These are phyloP conservation scores for Apteryx mantelli DNA, from an alignment of 2,113 vertebrate species.

Conservation along the genomic window DNA sequence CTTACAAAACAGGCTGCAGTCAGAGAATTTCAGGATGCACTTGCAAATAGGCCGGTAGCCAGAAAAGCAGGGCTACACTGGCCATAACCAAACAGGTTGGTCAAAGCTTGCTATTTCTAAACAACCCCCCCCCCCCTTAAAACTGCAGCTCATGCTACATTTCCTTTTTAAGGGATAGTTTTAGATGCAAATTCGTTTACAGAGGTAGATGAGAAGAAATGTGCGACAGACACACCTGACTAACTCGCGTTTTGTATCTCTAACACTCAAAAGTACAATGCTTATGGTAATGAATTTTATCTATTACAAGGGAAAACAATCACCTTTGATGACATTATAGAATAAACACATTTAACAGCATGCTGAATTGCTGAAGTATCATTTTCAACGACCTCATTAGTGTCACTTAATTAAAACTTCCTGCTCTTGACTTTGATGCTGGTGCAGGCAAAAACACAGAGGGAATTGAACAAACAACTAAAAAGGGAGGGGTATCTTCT, in stretches of 20 bases:
- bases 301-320: constrained; percentile 85
- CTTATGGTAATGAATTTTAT: constrained; percentile 88
- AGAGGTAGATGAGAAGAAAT: constrained; percentile 71
- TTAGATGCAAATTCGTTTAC: constrained; percentile 71
- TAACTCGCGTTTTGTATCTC: constrained; percentile 75
- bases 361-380: constrained; percentile 88
- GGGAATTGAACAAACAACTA: constrained; percentile 89
- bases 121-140: background rate
- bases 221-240: constrained; percentile 78
- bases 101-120: constrained; percentile 53
- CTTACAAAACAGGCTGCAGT: background rate
- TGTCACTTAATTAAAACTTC: constrained; percentile 96
- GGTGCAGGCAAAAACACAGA: constrained; percentile 84
- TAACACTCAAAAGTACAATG: constrained; percentile 82
- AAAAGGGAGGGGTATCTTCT: constrained; percentile 74
- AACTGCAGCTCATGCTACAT: constrained; percentile 35
- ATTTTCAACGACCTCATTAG: constrained; percentile 94
- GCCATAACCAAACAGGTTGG: background rate
- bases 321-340: constrained; percentile 90
- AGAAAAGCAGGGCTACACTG: background rate
- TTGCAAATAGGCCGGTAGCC: background rate
- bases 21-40: background rate
- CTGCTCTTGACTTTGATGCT: constrained; percentile 94
- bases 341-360: constrained; percentile 94
- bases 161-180: constrained; percentile 70